Conservation (phyloP, 2,797 vertebrate genomes). For the Limosa lapponica region DNA sequence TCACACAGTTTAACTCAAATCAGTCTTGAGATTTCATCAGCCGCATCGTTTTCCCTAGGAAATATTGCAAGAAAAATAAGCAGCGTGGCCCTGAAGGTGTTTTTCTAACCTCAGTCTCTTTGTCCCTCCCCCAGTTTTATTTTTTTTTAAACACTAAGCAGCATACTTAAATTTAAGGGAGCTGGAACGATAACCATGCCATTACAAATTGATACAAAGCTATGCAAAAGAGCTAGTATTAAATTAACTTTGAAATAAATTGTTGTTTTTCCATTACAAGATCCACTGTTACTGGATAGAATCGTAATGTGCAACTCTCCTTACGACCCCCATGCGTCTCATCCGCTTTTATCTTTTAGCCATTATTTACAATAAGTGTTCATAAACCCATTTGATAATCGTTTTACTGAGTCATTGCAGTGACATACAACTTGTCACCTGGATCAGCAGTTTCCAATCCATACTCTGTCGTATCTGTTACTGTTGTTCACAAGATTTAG, state of each 20-base stretch:
- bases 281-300: neutral
- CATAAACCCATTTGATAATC: neutral
- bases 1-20: neutral
- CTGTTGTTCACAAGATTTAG: neutral
- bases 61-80: neutral
- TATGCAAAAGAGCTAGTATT: neutral
- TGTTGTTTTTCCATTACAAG: neutral
- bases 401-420: neutral
- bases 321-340: neutral
- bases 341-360: neutral
- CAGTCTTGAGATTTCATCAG: neutral
- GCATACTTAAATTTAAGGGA: neutral
- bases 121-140: neutral
- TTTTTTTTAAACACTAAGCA: neutral
- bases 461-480: neutral
- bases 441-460: neutral
- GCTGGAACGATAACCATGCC: neutral
- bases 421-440: neutral
- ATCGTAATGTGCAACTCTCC: neutral
- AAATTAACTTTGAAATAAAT: neutral
- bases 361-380: neutral
- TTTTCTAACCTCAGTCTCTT: neutral
- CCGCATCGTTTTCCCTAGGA: neutral
- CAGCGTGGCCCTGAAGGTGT: neutral
- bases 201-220: neutral